A percentile compares a stretch with the other conserved stretches of the same genome.
phyloP scores from a whole-genome alignment of 2,113 vertebrate genomes.

The Triplophysa tibetana region DNA sequence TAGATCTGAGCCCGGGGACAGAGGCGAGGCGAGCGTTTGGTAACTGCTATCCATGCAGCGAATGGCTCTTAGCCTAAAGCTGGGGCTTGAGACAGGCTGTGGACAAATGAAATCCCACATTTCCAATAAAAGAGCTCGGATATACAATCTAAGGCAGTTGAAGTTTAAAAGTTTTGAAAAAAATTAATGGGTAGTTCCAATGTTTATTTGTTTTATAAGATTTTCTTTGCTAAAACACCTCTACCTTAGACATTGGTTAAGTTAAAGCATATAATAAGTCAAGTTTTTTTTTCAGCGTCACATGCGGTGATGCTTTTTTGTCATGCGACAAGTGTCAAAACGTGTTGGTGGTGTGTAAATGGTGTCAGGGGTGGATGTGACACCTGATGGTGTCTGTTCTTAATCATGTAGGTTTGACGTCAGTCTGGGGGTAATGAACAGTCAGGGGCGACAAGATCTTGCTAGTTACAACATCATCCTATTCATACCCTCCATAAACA shows the following conservation, averaged over 20 bases:
- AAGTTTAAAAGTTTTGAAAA: not conserved
- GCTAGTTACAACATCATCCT: conserved; percentile 32
- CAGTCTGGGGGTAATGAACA: conserved; percentile 22
- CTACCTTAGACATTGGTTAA: not conserved
- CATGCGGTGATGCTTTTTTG: not conserved
- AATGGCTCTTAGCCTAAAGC: not conserved
- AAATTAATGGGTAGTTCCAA: too few species aligned
- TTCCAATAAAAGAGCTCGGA: not conserved
- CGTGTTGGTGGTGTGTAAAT: not conserved
- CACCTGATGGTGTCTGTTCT: conserved; percentile 26
- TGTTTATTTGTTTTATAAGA: too few species aligned
- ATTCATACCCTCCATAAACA: conserved; percentile 8
- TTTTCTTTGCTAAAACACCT: too few species aligned
- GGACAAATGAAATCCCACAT: not conserved
- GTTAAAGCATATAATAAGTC: not conserved
- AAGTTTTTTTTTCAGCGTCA: not conserved
- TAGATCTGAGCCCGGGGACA: conserved; percentile 27
- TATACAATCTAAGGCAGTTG: not conserved
- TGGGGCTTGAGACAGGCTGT: not conserved
- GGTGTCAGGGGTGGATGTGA: conserved; percentile 24
- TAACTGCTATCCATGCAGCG: conserved; percentile 37
- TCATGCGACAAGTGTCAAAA: not conserved
- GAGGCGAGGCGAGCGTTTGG: conserved; percentile 23
- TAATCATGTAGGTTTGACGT: conserved; percentile 33
- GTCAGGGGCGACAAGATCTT: not conserved